Evolutionary conservation across 2,888 invertebrate genomes (phyloP).

Genomic region (Diabrotica balteata): DNA sequence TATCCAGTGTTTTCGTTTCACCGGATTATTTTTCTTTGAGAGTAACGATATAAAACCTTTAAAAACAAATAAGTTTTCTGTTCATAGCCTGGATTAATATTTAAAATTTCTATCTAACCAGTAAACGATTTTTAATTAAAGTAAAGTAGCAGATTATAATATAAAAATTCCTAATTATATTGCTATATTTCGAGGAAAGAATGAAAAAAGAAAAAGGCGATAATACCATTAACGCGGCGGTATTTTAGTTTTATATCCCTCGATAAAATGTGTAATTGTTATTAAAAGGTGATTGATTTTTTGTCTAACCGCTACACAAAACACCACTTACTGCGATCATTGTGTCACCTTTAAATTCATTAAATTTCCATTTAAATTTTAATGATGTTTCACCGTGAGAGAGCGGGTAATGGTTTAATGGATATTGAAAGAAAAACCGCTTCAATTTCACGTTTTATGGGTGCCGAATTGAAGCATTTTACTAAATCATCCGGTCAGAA

Average conservation of each 20-base stretch:
- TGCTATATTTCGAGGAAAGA: no score
- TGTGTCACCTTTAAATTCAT: conserved; percentile 24
- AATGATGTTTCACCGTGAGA: conserved; percentile 20
- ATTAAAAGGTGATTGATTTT: conserved; percentile 17
- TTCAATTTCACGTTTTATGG: conserved; percentile 26
- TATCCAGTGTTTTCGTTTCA: no score
- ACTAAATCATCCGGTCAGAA: conserved; percentile 27
- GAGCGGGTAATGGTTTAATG: conserved; percentile 3
- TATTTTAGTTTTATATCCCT: no score
- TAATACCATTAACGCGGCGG: not conserved
- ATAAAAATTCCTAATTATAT: no score
- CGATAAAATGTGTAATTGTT: conserved; percentile 1
- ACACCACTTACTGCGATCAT: conserved; percentile 3
- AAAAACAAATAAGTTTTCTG: no score
- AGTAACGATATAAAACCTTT: no score
- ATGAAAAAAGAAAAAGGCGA: not conserved
- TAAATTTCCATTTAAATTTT: conserved; percentile 20
- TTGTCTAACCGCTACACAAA: conserved; percentile 6
- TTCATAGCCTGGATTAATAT: no score
- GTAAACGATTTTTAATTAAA: no score
- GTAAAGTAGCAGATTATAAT: no score
- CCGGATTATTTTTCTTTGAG: no score
- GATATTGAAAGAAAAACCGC: conserved; percentile 21
- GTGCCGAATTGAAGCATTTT: conserved; percentile 21
- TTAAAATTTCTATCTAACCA: no score